Evolutionary conservation across 2,797 vertebrate genomes (phyloP), one percentile per base, ranked within the genome.

Genomic region (Crenichthys baileyi): DNA sequence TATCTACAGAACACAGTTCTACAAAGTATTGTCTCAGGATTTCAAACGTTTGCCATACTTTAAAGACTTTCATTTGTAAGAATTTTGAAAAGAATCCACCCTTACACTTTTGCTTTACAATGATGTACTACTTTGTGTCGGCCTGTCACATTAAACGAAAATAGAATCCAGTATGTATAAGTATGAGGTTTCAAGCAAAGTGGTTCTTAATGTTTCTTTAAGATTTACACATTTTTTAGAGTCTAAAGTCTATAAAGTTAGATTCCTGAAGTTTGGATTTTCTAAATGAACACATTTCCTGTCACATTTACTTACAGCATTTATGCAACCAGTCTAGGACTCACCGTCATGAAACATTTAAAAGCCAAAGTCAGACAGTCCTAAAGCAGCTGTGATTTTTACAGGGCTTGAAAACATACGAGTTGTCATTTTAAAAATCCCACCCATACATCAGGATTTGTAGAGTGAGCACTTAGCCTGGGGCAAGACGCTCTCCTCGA

Each of bases 401-500:
- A 2, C 70, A 71, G 36, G 46, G 39, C 50, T 39, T 70, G 22
- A 70, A 48, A 81, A 80, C 41, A 58, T 50, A 71, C 4, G 36
- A 79, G 79, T 81, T 78, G 73, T 86, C 78, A 76, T 83, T 80
- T 85, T 41, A 74, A 58, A 79, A 48, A 80, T 76, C 76, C 76
- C 20, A n/a, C 70, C 61, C 41, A 61, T 74, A 80, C 84, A 78
- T 72, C 73, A 60, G 76, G 24, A 26, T 86, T 85, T 83, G 83
- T 86, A 55, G 73, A 80, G 65, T 76, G 79, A 83, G 83, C 36
- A 68, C 39, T 72, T 78, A 72, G 77, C 86, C 86, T 6, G 0
- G 16, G 76, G 86, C 50, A 48, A 71, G 44, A 76, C 65, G 36
- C 79, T 85, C 86, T 87, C 89, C 82, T 89, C 86, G 79, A 87